Evolutionary conservation across 1,140 invertebrate genomes (phyloP), one percentile per base, ranked within the genome.

Genomic region (Aphidius gifuensis): DNA sequence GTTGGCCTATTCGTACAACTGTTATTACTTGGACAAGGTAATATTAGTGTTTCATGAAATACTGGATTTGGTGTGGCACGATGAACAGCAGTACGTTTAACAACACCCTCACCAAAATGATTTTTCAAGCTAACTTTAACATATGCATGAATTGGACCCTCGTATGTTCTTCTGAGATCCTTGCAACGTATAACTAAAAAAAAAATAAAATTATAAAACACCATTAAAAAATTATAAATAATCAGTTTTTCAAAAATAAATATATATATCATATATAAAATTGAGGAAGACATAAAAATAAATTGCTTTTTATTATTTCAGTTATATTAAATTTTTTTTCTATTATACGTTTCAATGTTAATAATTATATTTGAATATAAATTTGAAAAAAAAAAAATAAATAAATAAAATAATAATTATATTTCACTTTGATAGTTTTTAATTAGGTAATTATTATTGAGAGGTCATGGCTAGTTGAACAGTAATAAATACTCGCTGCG

Each of bases 81-180:
- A 43, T 81, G 80, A n/a, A 81, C 80, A 58, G 80, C 80, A 40
- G 80, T 81, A 47, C 80, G 72, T 63, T 81, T 80, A 9, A 69
- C 67, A 45, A 76, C 68, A 40, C 76, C 75, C 61, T 80, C 79
- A 23, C 76, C 78, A 61, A 66, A 71, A 21, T 62, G 63, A 50
- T 80, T 80, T 61, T 76, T 80, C 46, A 81, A 39, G 51, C 77
- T 78, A 5, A 72, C 79, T 60, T 80, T 81, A 8, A 81, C 80
- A 70, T 81, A 81, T 42, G 80, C 80, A 69, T 80, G 75, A 48
- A 81, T 71, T 3, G 80, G 76, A 21, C 79, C 78, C 60, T 80
- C 77, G 71, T 73, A 75, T 0, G 71, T 68, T 58, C 80, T 71
- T 62, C 73, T 69, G 54, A 81, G 67, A 65, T 81, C 80, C 69